Conservation (phyloP, 2,113 vertebrate genomes). For the Lamprotornis superbus region DNA sequence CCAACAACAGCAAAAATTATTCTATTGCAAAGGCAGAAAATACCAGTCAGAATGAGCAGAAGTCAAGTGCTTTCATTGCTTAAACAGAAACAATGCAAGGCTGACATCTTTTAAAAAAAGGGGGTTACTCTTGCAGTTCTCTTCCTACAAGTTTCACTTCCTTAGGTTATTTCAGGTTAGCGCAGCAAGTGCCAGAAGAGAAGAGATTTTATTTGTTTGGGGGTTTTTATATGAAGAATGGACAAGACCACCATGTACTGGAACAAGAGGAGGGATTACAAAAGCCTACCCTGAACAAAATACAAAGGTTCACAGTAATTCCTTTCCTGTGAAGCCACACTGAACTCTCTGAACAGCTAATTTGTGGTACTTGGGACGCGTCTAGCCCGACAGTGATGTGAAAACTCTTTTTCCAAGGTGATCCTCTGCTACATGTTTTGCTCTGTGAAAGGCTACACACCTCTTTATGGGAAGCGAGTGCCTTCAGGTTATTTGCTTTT, state of each 20-base stretch:
- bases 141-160: slow-evolving; percentile 34
- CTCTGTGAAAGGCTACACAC: neutral
- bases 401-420: neutral
- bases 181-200: neutral
- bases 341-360: neutral
- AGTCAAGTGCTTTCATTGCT: neutral
- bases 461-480: neutral
- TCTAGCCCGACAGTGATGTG: neutral
- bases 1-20: neutral
- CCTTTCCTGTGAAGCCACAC: neutral
- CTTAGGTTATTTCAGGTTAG: neutral
- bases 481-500: neutral
- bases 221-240: neutral
- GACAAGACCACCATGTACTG: neutral
- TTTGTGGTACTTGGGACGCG: neutral
- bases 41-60: neutral
- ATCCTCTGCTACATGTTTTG: neutral
- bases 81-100: neutral
- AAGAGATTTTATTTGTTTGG: slow-evolving; percentile 2
- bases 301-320: neutral
- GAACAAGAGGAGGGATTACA: slow-evolving; percentile 9
- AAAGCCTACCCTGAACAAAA: neutral
- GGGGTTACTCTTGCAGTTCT: neutral
- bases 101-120: neutral
- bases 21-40: neutral